These are phyloP conservation scores for Squalus acanthias DNA, from an alignment of 2,797 vertebrate genomes.

Conservation along the genomic window DNA sequence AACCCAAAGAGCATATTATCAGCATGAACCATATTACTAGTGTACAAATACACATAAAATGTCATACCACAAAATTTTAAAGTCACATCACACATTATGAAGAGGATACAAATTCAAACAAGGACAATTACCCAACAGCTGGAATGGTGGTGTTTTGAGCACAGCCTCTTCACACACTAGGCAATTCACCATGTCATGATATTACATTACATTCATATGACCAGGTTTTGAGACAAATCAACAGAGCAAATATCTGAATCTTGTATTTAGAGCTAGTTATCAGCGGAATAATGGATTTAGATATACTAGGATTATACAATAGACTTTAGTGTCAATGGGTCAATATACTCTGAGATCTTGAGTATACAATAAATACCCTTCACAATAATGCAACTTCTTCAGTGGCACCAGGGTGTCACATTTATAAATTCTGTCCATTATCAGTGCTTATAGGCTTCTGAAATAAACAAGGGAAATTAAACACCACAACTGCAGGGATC, in stretches of 20 bases:
- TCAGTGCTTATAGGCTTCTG: conserved; percentile 31
- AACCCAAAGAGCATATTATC: conserved; percentile 27
- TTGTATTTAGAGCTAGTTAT: conserved; percentile 21
- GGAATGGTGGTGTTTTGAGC: conserved; percentile 29
- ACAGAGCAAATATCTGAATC: conserved; percentile 19
- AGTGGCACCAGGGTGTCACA: conserved; percentile 15
- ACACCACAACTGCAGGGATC: conserved; percentile 34
- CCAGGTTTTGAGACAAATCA: conserved; percentile 30
- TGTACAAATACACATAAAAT: conserved; percentile 37
- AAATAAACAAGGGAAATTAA: conserved; percentile 27
- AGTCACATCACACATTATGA: conserved; percentile 28
- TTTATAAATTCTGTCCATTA: conserved; percentile 35
- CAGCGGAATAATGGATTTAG: conserved; percentile 29
- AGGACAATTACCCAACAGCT: conserved; percentile 28
- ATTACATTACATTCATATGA: conserved; percentile 35
- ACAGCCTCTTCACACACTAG: conserved; percentile 25
- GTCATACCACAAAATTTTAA: conserved; percentile 31
- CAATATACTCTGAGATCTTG: conserved; percentile 27
- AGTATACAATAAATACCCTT: conserved; percentile 38
- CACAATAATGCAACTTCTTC: conserved; percentile 34
- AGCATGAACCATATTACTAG: conserved; percentile 35
- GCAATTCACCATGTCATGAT: conserved; percentile 38
- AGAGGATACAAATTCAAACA: conserved; percentile 27
- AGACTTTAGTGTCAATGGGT: conserved; percentile 34
- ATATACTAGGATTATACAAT: conserved; percentile 36